These are phyloP conservation scores for Sesamia nonagrioides DNA, from an alignment of 1,140 invertebrate species.

Conservation along the genomic window DNA sequence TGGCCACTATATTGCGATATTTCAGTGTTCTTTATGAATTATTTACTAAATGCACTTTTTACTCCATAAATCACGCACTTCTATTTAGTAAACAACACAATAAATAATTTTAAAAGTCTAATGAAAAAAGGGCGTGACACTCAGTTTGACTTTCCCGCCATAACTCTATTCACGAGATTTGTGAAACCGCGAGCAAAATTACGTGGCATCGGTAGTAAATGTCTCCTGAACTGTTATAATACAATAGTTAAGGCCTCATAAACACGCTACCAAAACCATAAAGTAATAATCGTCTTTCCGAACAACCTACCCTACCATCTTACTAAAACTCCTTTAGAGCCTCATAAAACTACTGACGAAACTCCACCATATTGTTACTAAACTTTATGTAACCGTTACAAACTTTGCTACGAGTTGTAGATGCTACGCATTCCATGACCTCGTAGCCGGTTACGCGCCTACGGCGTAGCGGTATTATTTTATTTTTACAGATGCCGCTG, in stretches of 20 bases:
- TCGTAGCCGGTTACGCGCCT: constrained; percentile 17
- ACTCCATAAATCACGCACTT: too few species aligned
- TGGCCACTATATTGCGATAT: too few species aligned
- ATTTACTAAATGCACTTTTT: too few species aligned
- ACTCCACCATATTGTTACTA: constrained; percentile 5
- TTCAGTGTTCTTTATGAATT: too few species aligned
- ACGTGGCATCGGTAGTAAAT: too few species aligned
- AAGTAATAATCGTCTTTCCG: constrained; percentile 19
- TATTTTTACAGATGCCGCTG: not conserved
- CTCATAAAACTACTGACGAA: constrained; percentile 38
- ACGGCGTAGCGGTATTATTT: constrained; percentile 13
- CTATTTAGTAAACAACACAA: too few species aligned
- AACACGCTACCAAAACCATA: not conserved
- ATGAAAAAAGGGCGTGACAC: too few species aligned
- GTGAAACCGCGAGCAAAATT: too few species aligned
- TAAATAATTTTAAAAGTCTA: too few species aligned
- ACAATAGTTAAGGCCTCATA: not conserved
- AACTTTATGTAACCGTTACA: not conserved
- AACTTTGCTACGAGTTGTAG: not conserved
- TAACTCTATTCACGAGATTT: too few species aligned
- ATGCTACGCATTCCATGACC: constrained; percentile 11
- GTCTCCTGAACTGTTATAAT: too few species aligned
- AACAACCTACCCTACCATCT: constrained; percentile 7
- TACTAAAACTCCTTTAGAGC: not conserved
- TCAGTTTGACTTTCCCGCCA: too few species aligned